Evolutionary conservation across 1,140 invertebrate genomes (phyloP).

Genomic region (Drosophila bifasciata): DNA sequence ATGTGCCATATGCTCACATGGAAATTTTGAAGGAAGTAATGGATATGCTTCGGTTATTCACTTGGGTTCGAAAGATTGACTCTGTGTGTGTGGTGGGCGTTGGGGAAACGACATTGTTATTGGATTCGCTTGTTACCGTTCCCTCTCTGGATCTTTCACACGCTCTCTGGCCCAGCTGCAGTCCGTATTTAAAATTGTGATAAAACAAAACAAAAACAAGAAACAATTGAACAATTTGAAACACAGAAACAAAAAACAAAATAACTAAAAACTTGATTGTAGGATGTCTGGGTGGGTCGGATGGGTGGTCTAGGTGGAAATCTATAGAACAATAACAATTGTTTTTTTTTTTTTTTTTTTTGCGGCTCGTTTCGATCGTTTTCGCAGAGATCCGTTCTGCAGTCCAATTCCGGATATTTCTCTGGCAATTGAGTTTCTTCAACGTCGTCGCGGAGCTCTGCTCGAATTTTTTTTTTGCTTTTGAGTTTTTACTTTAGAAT

Average conservation of each 20-base stretch:
- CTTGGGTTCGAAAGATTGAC: neutral
- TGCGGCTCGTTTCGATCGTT: too few species aligned
- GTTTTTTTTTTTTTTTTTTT: too few species aligned
- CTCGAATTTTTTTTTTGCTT: neutral
- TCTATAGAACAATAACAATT: slow-evolving; percentile 3
- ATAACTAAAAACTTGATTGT: too few species aligned
- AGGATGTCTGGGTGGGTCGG: neutral
- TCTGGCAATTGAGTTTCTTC: too few species aligned
- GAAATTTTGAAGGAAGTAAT: slow-evolving; percentile 58
- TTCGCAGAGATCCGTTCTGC: too few species aligned
- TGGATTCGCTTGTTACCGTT: slow-evolving; percentile 5
- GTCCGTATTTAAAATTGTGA: slow-evolving; percentile 31
- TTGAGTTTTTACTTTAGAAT: too few species aligned
- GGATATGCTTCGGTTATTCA: slow-evolving; percentile 54
- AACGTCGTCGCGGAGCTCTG: too few species aligned
- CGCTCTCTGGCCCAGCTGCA: slow-evolving; percentile 19
- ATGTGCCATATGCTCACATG: neutral
- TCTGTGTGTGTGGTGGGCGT: slow-evolving; percentile 9
- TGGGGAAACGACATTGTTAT: slow-evolving; percentile 41
- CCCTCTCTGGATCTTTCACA: slow-evolving; percentile 3
- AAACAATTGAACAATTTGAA: slow-evolving; percentile 54
- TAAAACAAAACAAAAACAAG: slow-evolving; percentile 22
- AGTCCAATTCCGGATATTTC: too few species aligned
- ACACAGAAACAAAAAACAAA: slow-evolving; percentile 28
- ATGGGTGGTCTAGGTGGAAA: slow-evolving; percentile 3